These are phyloP conservation scores for Pyrrhosoma nymphula DNA, from an alignment of 2,888 invertebrate species.

Conservation along the genomic window DNA sequence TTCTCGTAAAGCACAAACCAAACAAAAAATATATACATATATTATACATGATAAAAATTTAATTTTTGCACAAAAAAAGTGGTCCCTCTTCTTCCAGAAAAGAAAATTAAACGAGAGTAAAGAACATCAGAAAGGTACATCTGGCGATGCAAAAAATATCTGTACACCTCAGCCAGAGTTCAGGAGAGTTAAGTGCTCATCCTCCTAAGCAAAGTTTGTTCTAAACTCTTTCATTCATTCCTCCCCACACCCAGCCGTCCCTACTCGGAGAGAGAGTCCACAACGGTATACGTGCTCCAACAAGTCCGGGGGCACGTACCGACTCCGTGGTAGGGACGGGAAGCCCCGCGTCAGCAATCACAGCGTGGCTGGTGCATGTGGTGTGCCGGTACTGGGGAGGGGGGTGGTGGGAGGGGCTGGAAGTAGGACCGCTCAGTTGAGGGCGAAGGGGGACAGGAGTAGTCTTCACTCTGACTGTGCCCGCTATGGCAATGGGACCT, in stretches of 20 bases:
- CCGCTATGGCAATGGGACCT: constrained; percentile 88
- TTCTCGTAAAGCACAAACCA: constrained; percentile 23
- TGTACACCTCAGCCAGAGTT: background rate
- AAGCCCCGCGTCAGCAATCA: constrained; percentile 62
- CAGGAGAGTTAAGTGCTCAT: background rate
- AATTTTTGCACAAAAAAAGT: background rate
- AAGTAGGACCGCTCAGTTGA: constrained; percentile 85
- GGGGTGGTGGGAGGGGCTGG: constrained; percentile 91
- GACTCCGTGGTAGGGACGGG: constrained; percentile 53
- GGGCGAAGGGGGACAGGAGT: constrained; percentile 82
- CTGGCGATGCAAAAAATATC: background rate
- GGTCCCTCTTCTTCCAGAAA: constrained; percentile 34
- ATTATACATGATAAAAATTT: background rate
- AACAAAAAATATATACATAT: background rate
- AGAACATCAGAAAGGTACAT: background rate
- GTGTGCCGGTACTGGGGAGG: constrained; percentile 84
- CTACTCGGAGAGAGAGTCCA: constrained; percentile 57
- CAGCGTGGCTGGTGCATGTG: constrained; percentile 50
- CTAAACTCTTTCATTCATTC: background rate
- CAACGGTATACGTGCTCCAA: constrained; percentile 58
- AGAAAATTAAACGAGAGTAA: background rate
- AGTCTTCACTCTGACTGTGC: constrained; percentile 72
- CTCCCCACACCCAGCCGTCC: background rate
- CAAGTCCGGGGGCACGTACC: constrained; percentile 51
- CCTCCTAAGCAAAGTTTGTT: background rate